phyloP scores from a whole-genome alignment of 2,113 vertebrate species.

The Athene cunicularia region DNA sequence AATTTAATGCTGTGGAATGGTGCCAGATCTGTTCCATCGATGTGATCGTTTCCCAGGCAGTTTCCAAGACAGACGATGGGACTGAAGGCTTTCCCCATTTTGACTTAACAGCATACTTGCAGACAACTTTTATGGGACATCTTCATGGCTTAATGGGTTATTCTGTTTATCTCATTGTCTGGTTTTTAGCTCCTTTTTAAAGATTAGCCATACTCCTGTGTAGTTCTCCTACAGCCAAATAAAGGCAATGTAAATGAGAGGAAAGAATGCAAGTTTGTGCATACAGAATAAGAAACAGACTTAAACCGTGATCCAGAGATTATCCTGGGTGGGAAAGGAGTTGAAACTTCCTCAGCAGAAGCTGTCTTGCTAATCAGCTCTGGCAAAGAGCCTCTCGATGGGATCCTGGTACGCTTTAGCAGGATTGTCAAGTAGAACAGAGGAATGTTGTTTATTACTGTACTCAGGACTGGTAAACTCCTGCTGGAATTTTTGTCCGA shows the following conservation, averaged over 20 bases:
- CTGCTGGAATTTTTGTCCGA: not conserved
- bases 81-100: not conserved
- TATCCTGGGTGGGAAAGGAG: conserved; percentile 17
- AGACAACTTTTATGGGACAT: not conserved
- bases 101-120: not conserved
- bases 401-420: not conserved
- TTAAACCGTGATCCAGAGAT: not conserved
- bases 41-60: not conserved
- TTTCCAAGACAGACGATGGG: not conserved
- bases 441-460: conserved; percentile 17
- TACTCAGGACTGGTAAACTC: not conserved
- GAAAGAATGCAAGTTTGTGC: conserved; percentile 5
- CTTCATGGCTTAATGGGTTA: not conserved
- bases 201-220: not conserved
- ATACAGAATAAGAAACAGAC: not conserved
- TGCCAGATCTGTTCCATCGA: not conserved
- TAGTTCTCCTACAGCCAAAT: not conserved
- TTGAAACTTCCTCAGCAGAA: conserved; percentile 25
- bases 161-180: not conserved
- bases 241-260: conserved; percentile 2
- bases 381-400: not conserved
- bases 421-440: not conserved
- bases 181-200: not conserved
- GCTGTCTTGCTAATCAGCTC: conserved; percentile 13
- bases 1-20: not conserved